These are phyloP conservation scores for Dryobates pubescens DNA, from an alignment of 2,797 vertebrate species.

Conservation along the genomic window DNA sequence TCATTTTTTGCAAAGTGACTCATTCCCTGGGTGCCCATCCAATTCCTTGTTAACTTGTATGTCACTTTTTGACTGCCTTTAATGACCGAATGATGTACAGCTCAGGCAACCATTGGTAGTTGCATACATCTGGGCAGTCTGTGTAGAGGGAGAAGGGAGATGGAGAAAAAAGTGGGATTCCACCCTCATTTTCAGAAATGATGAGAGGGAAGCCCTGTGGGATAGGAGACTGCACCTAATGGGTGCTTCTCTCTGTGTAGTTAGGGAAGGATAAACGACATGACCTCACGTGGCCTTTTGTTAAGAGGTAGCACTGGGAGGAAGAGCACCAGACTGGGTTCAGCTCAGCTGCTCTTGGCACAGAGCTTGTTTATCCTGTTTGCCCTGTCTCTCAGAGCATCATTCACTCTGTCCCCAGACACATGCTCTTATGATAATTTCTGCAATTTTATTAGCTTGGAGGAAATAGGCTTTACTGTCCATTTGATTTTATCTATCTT, in stretches of 20 bases:
- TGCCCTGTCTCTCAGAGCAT: not conserved
- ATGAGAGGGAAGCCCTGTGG: not conserved
- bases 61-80: not conserved
- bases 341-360: not conserved
- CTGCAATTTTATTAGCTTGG: slow-evolving; percentile 56
- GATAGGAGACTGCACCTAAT: not conserved
- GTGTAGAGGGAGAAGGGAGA: not conserved
- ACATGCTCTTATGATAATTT: slow-evolving; percentile 62
- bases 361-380: slow-evolving; percentile 44
- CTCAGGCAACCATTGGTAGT: not conserved
- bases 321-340: not conserved
- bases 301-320: not conserved
- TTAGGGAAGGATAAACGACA: not conserved
- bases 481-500: slow-evolving; percentile 34
- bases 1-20: not conserved
- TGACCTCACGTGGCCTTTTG: not conserved
- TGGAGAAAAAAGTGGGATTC: not conserved
- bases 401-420: slow-evolving; percentile 31
- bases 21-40: not conserved
- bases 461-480: slow-evolving; percentile 62
- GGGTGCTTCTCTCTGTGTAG: not conserved
- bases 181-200: not conserved
- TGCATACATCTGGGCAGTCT: not conserved
- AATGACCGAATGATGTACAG: rapidly evolving
- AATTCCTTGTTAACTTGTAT: not conserved